A percentile compares a stretch with the other conserved stretches of the same genome.
phyloP scores from a whole-genome alignment of 1,140 invertebrate species.

The Muscidifurax raptorellus region DNA sequence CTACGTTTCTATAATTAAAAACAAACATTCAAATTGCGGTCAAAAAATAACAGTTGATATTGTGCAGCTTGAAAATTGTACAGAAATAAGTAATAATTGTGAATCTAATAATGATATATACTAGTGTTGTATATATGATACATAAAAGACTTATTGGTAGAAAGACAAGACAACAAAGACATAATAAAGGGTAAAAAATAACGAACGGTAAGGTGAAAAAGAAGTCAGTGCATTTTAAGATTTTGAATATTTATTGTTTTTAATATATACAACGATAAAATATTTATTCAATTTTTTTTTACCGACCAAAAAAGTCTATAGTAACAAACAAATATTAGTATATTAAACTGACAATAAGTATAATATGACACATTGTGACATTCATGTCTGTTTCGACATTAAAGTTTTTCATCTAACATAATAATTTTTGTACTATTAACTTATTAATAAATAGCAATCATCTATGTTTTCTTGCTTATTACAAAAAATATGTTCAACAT shows the following conservation, averaged over 20 bases:
- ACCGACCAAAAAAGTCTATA: constrained; percentile 8
- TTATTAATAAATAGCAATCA: constrained; percentile 1
- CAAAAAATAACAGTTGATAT: too few relatives aligned
- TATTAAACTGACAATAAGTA: constrained; percentile 22
- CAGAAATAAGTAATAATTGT: too few relatives aligned
- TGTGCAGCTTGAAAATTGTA: too few relatives aligned
- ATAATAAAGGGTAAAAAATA: not conserved
- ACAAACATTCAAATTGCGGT: too few relatives aligned
- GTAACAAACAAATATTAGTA: constrained; percentile 13
- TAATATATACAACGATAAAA: constrained; percentile 38
- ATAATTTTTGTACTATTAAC: not conserved
- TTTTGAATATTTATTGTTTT: constrained; percentile 33
- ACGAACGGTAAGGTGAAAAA: not conserved
- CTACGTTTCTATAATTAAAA: too few relatives aligned
- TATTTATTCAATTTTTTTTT: constrained; percentile 21
- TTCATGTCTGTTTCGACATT: not conserved
- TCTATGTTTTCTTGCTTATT: constrained; percentile 13
- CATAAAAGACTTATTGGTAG: too few relatives aligned
- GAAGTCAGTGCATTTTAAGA: not conserved
- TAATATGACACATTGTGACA: not conserved
- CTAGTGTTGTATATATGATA: too few relatives aligned
- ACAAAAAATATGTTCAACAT: constrained; percentile 27
- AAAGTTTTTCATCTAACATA: not conserved
- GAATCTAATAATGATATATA: too few relatives aligned
- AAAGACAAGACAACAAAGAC: too few relatives aligned